Evolutionary conservation across 2,797 vertebrate genomes (phyloP).

Genomic region (Chloroceryle amazona): DNA sequence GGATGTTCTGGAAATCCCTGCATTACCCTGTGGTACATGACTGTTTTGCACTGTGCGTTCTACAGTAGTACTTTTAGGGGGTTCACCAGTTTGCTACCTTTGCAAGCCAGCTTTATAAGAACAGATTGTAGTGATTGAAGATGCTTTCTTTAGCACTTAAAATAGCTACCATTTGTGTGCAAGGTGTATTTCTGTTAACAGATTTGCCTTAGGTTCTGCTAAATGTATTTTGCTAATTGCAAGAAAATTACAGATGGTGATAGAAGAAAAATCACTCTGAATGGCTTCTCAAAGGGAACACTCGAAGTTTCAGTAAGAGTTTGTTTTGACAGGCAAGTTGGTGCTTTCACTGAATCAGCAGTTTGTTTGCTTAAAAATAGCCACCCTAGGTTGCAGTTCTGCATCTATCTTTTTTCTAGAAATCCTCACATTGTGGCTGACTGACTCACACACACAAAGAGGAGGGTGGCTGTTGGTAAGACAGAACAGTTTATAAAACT

Average conservation of each 20-base stretch:
- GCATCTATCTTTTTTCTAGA: background rate
- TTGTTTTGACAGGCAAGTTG: background rate
- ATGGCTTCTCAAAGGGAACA: background rate
- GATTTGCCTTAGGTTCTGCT: background rate
- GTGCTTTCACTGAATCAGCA: background rate
- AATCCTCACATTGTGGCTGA: background rate
- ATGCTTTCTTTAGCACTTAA: background rate
- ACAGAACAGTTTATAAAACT: background rate
- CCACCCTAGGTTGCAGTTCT: background rate
- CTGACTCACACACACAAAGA: background rate
- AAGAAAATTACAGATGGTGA: background rate
- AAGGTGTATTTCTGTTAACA: background rate
- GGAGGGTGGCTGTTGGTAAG: background rate
- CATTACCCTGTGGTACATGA: accelerated
- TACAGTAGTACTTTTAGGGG: background rate
- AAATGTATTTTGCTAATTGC: background rate
- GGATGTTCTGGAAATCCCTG: background rate
- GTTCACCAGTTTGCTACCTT: background rate
- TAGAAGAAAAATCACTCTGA: background rate
- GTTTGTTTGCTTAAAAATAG: slow-evolving; percentile 1
- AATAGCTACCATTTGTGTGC: background rate
- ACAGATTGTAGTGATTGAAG: background rate
- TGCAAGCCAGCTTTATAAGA: background rate
- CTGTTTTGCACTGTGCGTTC: background rate
- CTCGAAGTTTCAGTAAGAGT: background rate